Percentiles rank a stretch among this genome's conserved stretches.
Conservation (phyloP, 2,113 vertebrate genomes). For the Patagioenas fasciata region DNA sequence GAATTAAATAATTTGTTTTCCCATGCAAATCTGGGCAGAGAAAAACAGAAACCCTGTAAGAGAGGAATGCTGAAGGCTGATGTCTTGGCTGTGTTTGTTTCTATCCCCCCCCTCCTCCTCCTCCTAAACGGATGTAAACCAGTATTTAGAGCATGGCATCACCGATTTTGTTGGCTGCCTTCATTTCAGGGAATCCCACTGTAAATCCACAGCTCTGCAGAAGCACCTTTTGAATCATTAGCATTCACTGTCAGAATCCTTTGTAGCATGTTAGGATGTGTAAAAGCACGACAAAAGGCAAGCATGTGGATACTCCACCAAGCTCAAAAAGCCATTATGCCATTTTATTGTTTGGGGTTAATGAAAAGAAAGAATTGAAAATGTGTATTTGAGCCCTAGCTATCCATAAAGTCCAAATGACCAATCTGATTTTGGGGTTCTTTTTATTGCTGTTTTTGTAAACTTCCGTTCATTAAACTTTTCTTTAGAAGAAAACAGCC, state of each 20-base stretch:
- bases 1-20: slow-evolving; percentile 68
- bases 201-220: slow-evolving; percentile 68
- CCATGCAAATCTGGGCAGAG: slow-evolving; percentile 44
- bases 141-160: slow-evolving; percentile 65
- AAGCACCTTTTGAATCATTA: slow-evolving; percentile 50
- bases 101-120: not conserved
- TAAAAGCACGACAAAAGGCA: slow-evolving; percentile 32
- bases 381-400: not conserved
- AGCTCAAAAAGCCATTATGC: slow-evolving; percentile 45
- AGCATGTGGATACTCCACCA: slow-evolving; percentile 36
- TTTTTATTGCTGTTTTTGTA: not conserved
- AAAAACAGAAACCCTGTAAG: slow-evolving; percentile 5
- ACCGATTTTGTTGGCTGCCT: slow-evolving; percentile 55
- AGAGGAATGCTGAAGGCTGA: not conserved
- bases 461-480: slow-evolving; percentile 35
- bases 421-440: accelerated
- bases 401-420: not conserved
- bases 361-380: slow-evolving; percentile 44
- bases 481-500: not conserved
- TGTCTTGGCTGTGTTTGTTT: slow-evolving; percentile 10
- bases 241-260: slow-evolving; percentile 62
- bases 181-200: slow-evolving; percentile 54
- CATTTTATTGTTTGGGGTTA: slow-evolving; percentile 29
- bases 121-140: slow-evolving; percentile 44
- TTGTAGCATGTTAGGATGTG: slow-evolving; percentile 24